Evolutionary conservation across 2,888 invertebrate species (phyloP).

Genomic region (Erynnis tages): DNA sequence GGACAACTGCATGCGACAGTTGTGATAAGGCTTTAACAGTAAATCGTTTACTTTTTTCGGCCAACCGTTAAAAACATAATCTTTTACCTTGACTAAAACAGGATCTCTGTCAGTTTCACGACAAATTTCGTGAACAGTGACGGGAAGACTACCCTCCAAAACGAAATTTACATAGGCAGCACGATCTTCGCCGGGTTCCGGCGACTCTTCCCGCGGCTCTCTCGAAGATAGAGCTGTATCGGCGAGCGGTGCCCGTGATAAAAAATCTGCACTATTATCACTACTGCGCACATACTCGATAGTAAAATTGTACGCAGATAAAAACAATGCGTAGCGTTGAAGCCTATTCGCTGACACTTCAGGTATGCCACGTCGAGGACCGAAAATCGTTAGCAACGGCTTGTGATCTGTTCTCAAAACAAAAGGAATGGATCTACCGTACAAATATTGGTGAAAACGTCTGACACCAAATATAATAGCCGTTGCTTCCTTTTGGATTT

Average conservation of each 20-base stretch:
- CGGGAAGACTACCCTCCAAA: conserved; percentile 21
- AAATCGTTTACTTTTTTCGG: conserved; percentile 19
- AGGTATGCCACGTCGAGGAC: conserved; percentile 25
- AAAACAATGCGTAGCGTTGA: conserved; percentile 38
- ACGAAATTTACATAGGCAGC: conserved; percentile 28
- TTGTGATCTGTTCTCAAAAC: conserved; percentile 36
- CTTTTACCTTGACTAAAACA: conserved; percentile 7
- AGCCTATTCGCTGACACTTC: conserved; percentile 32
- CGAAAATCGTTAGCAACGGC: conserved; percentile 38
- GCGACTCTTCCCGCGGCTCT: neutral
- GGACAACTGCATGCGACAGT: conserved; percentile 25
- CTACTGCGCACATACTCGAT: conserved; percentile 28
- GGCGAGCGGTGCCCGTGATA: conserved; percentile 27
- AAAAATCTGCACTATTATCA: conserved; percentile 30
- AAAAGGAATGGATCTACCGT: conserved; percentile 33
- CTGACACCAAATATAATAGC: conserved; percentile 9
- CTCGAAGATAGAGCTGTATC: neutral
- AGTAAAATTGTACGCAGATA: conserved; percentile 16
- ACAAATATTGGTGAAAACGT: conserved; percentile 24
- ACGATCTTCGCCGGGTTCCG: conserved; percentile 5
- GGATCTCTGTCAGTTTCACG: conserved; percentile 18
- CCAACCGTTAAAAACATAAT: conserved; percentile 28
- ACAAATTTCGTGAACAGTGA: conserved; percentile 16
- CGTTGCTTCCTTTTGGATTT: conserved; percentile 30
- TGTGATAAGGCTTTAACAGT: conserved; percentile 22